Conservation (phyloP, 2,113 vertebrate genomes). For the Dascyllus trimaculatus region DNA sequence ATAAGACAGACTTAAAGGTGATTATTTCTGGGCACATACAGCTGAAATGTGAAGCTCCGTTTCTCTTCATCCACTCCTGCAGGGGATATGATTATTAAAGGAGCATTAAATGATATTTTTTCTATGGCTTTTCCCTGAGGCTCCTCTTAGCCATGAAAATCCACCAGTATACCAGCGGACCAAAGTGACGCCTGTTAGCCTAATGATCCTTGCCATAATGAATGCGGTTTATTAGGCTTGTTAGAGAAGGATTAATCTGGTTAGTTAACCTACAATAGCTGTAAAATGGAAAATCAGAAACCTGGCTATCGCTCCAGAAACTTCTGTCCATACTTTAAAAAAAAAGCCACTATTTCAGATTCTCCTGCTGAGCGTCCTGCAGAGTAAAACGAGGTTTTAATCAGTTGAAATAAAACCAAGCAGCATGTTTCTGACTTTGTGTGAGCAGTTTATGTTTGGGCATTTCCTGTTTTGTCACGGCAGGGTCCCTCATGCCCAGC, state of each 20-base stretch:
- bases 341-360: too few relatives aligned
- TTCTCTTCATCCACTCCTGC: neutral
- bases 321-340: neutral
- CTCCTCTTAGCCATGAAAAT: neutral
- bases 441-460: too few relatives aligned
- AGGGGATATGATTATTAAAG: constrained; percentile 17
- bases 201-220: neutral
- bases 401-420: too few relatives aligned
- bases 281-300: neutral
- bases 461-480: too few relatives aligned
- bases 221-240: neutral
- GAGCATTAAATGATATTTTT: constrained; percentile 11
- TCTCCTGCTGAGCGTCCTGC: too few relatives aligned
- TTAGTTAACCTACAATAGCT: neutral
- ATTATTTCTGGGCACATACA: neutral
- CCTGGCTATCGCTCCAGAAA: neutral
- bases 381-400: too few relatives aligned
- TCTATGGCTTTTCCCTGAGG: neutral
- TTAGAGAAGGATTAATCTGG: neutral
- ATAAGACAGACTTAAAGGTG: neutral
- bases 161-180: neutral
- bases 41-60: neutral
- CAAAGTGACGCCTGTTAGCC: neutral
- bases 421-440: too few relatives aligned
- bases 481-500: too few relatives aligned